Evolutionary conservation across 2,888 invertebrate genomes (phyloP).

Genomic region (Megalurothrips usitatus): DNA sequence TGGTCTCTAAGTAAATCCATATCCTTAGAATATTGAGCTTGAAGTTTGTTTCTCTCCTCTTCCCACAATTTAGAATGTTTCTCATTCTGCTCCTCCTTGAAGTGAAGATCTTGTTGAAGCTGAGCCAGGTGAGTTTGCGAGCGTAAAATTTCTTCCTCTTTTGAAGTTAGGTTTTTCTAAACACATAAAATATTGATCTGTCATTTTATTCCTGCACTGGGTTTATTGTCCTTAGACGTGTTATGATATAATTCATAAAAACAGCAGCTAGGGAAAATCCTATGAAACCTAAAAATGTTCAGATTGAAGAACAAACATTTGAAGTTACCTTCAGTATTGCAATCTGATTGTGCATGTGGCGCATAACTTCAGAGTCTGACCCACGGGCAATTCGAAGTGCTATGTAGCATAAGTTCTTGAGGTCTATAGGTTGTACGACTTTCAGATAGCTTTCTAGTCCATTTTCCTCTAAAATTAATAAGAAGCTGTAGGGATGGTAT

Average conservation of each 20-base stretch:
- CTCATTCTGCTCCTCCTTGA: not conserved
- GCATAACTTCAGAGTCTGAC: not conserved
- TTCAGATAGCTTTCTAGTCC: not conserved
- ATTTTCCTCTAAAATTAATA: slow-evolving; percentile 13
- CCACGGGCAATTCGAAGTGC: not conserved
- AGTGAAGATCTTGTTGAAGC: not conserved
- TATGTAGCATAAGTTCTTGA: slow-evolving; percentile 1
- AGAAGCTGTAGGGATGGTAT: not conserved
- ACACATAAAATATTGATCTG: no score
- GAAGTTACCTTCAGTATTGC: not conserved
- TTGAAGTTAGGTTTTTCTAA: not conserved
- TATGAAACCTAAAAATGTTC: not conserved
- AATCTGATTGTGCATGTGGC: slow-evolving; percentile 2
- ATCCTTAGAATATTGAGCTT: not conserved
- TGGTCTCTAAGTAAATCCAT: not conserved
- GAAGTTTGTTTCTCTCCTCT: not conserved
- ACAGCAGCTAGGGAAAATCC: not conserved
- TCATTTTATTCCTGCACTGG: no score
- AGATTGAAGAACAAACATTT: no score
- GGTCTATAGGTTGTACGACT: slow-evolving; percentile 4
- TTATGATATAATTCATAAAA: not conserved
- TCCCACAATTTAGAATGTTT: not conserved
- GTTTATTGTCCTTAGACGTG: not conserved
- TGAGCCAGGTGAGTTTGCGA: not conserved
- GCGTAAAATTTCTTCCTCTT: not conserved